Percentiles rank a stretch among this genome's conserved stretches.
These are phyloP conservation scores for Peromyscus leucopus DNA, from an alignment of 2,113 vertebrate genomes.

Conservation along the genomic window DNA sequence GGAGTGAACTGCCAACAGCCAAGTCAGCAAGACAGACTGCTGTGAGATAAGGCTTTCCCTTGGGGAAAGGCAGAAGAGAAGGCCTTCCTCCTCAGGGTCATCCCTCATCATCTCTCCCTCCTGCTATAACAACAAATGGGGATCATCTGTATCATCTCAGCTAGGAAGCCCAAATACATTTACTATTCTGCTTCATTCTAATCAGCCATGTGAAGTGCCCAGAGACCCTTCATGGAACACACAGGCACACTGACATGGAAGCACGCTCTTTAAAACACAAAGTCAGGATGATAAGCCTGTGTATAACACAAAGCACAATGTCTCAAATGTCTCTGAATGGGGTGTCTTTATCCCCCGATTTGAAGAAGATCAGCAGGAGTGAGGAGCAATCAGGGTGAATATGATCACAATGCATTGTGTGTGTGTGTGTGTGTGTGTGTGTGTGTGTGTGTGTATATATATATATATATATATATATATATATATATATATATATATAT, in stretches of 20 bases:
- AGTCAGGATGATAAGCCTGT: background rate
- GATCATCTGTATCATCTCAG: background rate
- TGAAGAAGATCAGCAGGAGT: background rate
- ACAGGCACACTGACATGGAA: background rate
- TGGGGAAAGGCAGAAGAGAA: background rate
- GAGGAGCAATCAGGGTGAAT: background rate
- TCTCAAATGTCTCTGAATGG: too few species aligned
- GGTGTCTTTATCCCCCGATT: background rate
- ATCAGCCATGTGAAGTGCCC: background rate
- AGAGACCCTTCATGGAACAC: background rate
- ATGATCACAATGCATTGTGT: background rate
- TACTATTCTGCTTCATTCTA: background rate
- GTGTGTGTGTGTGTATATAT: too few species aligned
- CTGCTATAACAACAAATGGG: background rate
- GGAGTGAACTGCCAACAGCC: background rate
- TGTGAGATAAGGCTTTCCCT: background rate
- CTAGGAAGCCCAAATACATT: background rate
- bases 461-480: too few species aligned
- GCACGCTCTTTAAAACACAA: background rate
- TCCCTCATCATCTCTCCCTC: background rate
- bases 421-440: too few species aligned
- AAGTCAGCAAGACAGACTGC: background rate
- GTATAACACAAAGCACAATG: background rate
- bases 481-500: background rate
- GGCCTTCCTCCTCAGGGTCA: constrained; percentile 3